Percentiles rank a stretch among this genome's conserved stretches.
phyloP scores from a whole-genome alignment of 1,140 invertebrate species.

The Papilio aristodemus region DNA sequence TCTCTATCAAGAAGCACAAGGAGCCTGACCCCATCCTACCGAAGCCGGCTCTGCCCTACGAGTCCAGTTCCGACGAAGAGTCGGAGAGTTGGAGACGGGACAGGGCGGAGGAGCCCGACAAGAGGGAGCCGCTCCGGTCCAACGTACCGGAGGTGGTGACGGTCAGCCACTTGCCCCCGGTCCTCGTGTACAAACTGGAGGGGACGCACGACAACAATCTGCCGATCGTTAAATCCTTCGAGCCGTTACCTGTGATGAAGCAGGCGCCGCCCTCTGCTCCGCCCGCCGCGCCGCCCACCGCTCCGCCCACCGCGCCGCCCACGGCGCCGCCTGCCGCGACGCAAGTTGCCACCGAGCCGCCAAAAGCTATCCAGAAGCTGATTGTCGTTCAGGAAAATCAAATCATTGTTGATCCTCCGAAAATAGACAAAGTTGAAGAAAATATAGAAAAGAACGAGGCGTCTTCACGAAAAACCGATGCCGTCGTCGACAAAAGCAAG shows the following conservation, averaged over 20 bases:
- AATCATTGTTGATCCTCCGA: not conserved
- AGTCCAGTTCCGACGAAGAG: constrained; percentile 86
- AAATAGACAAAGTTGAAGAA: constrained; percentile 37
- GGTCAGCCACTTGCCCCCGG: constrained; percentile 51
- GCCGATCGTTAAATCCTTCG: constrained; percentile 48
- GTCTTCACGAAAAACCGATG: constrained; percentile 36
- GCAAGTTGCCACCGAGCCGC: constrained; percentile 43
- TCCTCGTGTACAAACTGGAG: constrained; percentile 69
- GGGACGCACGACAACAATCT: constrained; percentile 44
- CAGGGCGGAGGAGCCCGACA: constrained; percentile 43
- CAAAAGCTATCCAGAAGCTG: constrained; percentile 38
- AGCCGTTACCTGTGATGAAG: constrained; percentile 41
- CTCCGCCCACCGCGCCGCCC: too few relatives aligned
- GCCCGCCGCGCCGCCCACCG: constrained; percentile 38
- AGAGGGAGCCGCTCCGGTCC: constrained; percentile 45
- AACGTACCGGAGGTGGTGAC: constrained; percentile 39
- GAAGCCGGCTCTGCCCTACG: constrained; percentile 87
- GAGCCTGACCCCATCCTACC: constrained; percentile 85
- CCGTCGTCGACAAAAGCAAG: constrained; percentile 36
- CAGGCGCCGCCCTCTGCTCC: constrained; percentile 29
- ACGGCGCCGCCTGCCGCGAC: constrained; percentile 32
- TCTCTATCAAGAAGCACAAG: constrained; percentile 91
- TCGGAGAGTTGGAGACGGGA: constrained; percentile 62
- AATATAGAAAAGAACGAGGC: constrained; percentile 37
- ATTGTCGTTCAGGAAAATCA: not conserved